Conservation (phyloP, 2,888 invertebrate species). For the Hylaea fasciaria region DNA sequence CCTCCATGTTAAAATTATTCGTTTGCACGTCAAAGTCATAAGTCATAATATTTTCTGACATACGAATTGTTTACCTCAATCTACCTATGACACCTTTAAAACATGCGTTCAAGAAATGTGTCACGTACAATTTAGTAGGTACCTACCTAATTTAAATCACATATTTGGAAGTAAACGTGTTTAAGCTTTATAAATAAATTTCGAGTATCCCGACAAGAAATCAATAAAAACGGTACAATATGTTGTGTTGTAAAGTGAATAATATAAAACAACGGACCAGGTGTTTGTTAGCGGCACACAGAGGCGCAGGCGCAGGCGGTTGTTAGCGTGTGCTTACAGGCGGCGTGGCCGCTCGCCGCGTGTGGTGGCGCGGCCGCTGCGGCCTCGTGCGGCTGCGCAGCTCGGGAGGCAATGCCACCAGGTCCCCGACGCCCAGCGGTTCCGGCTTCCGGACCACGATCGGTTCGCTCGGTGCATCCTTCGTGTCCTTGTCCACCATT, state of each 20-base stretch:
- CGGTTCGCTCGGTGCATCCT: constrained; percentile 58
- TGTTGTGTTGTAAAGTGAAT: constrained; percentile 44
- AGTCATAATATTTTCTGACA: constrained; percentile 8
- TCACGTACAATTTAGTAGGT: neutral
- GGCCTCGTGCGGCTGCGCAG: constrained; percentile 74
- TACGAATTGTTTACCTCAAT: neutral
- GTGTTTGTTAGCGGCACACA: constrained; percentile 79
- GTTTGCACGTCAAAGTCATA: constrained; percentile 9
- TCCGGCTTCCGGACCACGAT: constrained; percentile 58
- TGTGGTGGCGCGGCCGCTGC: constrained; percentile 77
- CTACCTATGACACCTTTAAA: no score
- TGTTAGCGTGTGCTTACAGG: constrained; percentile 83
- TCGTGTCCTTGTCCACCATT: constrained; percentile 67
- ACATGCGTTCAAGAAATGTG: constrained; percentile 4
- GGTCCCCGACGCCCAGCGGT: constrained; percentile 72
- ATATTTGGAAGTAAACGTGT: neutral
- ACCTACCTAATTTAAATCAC: neutral
- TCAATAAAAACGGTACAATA: neutral
- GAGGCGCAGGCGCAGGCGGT: constrained; percentile 76
- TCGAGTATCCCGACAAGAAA: neutral
- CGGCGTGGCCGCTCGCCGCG: constrained; percentile 83
- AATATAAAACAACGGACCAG: constrained; percentile 74
- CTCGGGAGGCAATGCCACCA: constrained; percentile 76
- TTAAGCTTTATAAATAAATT: neutral
- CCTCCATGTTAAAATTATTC: constrained; percentile 23